Percentiles rank a stretch among this genome's conserved stretches.
Conservation (phyloP, 2,888 invertebrate species). For the Acleris laterana region DNA sequence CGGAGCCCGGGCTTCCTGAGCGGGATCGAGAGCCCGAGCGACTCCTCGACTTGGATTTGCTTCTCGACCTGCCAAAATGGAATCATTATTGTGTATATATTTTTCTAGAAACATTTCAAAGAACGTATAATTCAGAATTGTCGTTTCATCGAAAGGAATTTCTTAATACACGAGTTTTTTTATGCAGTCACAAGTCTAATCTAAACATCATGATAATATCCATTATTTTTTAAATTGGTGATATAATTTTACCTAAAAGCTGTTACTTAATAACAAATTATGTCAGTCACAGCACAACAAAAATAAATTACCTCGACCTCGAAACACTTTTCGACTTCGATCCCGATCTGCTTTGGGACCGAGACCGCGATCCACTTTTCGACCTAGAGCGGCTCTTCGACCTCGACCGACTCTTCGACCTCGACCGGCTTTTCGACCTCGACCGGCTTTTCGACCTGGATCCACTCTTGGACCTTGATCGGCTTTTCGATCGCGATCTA, state of each 20-base stretch:
- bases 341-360: slow-evolving; percentile 53
- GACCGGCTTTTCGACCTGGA: slow-evolving; percentile 73
- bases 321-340: slow-evolving; percentile 62
- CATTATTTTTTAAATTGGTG: too few species aligned
- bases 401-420: slow-evolving; percentile 54
- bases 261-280: too few species aligned
- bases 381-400: slow-evolving; percentile 62
- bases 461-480: slow-evolving; percentile 51
- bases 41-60: slow-evolving; percentile 43
- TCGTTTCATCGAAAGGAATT: too few species aligned
- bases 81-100: too few species aligned
- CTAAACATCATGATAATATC: too few species aligned
- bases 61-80: slow-evolving; percentile 55
- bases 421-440: slow-evolving; percentile 64
- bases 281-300: too few species aligned
- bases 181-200: too few species aligned
- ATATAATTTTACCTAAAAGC: too few species aligned
- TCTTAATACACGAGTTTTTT: too few species aligned
- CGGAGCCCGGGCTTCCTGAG: slow-evolving; percentile 72
- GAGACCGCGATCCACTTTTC: slow-evolving; percentile 59
- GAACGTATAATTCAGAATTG: too few species aligned
- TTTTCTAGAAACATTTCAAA: too few species aligned
- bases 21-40: slow-evolving; percentile 64
- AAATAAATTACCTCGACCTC: slow-evolving; percentile 51
- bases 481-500: slow-evolving; percentile 51